Conservation (phyloP, 2,888 invertebrate genomes). For the Serrognathus titanus region DNA sequence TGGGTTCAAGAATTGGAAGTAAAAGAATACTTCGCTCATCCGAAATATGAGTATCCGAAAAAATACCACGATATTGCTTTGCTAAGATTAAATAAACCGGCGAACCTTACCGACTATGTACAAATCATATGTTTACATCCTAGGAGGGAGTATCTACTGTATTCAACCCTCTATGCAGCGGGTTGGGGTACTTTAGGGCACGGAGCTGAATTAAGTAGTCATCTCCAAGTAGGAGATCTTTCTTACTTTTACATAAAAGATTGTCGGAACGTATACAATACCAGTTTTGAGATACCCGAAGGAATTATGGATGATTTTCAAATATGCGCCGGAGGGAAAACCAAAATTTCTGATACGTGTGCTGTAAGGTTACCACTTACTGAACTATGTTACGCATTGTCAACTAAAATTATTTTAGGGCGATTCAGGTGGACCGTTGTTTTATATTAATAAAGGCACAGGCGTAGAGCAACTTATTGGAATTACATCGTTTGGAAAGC, state of each 20-base stretch:
- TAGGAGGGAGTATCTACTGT: slow-evolving; percentile 16
- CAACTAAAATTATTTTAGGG: slow-evolving; percentile 45
- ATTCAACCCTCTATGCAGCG: slow-evolving; percentile 40
- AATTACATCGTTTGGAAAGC: slow-evolving; percentile 18
- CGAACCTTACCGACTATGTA: slow-evolving; percentile 42
- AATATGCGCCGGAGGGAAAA: not conserved
- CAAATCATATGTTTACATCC: slow-evolving; percentile 51
- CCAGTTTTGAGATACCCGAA: not conserved
- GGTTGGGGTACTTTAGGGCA: slow-evolving; percentile 49
- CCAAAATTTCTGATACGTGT: not conserved
- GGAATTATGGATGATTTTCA: slow-evolving; percentile 10
- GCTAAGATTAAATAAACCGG: slow-evolving; percentile 44
- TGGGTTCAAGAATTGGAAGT: slow-evolving; percentile 10
- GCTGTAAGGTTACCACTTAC: not conserved
- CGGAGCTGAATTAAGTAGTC: slow-evolving; percentile 31
- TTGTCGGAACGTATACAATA: slow-evolving; percentile 39
- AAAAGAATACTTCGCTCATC: slow-evolving; percentile 36
- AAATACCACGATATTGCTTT: slow-evolving; percentile 56
- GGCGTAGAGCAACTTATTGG: slow-evolving; percentile 12
- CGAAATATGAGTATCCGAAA: slow-evolving; percentile 43
- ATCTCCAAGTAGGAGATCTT: slow-evolving; percentile 50
- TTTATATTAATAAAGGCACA: slow-evolving; percentile 24
- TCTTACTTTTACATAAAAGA: slow-evolving; percentile 32
- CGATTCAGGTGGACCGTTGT: slow-evolving; percentile 61
- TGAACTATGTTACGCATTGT: not conserved